These are phyloP conservation scores for Oithona nana DNA, from an alignment of 2,888 invertebrate species.

Conservation along the genomic window DNA sequence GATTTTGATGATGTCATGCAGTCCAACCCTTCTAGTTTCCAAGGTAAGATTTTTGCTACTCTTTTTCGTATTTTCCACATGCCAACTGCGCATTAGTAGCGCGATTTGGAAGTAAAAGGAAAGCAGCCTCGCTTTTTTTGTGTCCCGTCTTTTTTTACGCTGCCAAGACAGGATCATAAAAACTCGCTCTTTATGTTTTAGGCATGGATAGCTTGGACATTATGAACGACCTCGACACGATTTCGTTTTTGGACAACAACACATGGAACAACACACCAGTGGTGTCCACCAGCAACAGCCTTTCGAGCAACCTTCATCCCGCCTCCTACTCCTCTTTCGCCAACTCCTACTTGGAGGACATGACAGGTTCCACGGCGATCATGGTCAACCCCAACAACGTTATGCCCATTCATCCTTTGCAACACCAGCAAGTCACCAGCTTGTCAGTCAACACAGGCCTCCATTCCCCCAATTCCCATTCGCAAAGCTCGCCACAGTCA, in stretches of 20 bases:
- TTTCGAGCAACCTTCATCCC: not conserved
- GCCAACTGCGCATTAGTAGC: no score
- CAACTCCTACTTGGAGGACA: slow-evolving; percentile 15
- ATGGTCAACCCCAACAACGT: slow-evolving; percentile 81
- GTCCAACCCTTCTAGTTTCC: slow-evolving; percentile 38
- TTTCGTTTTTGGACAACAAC: not conserved
- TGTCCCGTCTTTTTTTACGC: no score
- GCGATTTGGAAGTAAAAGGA: no score
- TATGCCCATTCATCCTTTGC: slow-evolving; percentile 40
- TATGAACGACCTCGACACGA: slow-evolving; percentile 35
- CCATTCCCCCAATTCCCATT: not conserved
- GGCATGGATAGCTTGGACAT: slow-evolving; percentile 41
- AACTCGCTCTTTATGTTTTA: no score
- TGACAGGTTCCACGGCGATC: slow-evolving; percentile 40
- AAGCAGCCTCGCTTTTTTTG: no score
- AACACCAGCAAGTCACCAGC: not conserved
- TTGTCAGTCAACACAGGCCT: not conserved
- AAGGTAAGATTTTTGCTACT: slow-evolving; percentile 23
- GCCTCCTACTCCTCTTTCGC: not conserved
- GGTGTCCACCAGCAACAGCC: not conserved
- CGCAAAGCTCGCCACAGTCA: not conserved
- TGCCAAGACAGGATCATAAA: no score
- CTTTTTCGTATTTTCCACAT: not conserved
- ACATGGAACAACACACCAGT: not conserved
- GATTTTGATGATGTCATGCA: slow-evolving; percentile 62